Conservation (phyloP, 2,797 vertebrate species). For the Tenualosa thibaudeaui region DNA sequence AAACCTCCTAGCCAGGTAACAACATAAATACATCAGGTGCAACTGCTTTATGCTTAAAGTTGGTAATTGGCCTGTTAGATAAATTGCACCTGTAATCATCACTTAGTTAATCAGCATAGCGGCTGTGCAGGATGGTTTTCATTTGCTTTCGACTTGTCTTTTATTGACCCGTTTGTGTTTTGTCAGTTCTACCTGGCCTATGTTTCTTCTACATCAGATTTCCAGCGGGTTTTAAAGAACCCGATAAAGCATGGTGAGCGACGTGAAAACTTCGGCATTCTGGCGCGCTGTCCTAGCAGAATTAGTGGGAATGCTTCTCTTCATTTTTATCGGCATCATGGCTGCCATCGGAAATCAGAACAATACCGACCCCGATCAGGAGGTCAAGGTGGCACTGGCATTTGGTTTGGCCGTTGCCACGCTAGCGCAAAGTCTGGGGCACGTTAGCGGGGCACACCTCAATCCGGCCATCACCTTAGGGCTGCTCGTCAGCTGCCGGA, state of each 20-base stretch:
- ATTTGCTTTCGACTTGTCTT: not conserved
- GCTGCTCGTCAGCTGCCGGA: conserved; percentile 80
- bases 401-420: conserved; percentile 82
- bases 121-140: too few relatives aligned
- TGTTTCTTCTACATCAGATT: not conserved
- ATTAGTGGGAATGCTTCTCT: conserved; percentile 80
- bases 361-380: conserved; percentile 64
- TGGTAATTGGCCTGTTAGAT: not conserved
- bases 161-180: not conserved
- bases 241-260: conserved; percentile 21
- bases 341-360: conserved; percentile 69
- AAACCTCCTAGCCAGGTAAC: not conserved
- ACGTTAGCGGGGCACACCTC: conserved; percentile 82
- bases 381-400: conserved; percentile 83
- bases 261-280: conserved; percentile 56
- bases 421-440: conserved; percentile 80
- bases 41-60: not conserved
- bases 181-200: not conserved
- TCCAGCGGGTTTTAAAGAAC: too few relatives aligned
- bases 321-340: conserved; percentile 80
- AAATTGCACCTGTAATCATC: not conserved
- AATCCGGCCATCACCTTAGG: conserved; percentile 82
- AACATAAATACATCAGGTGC: not conserved
- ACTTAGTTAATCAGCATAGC: not conserved
- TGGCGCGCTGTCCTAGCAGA: conserved; percentile 81